Base-by-base conservation (phyloP, 1,140 invertebrate genomes). In the Plutomurus gul region DNA sequence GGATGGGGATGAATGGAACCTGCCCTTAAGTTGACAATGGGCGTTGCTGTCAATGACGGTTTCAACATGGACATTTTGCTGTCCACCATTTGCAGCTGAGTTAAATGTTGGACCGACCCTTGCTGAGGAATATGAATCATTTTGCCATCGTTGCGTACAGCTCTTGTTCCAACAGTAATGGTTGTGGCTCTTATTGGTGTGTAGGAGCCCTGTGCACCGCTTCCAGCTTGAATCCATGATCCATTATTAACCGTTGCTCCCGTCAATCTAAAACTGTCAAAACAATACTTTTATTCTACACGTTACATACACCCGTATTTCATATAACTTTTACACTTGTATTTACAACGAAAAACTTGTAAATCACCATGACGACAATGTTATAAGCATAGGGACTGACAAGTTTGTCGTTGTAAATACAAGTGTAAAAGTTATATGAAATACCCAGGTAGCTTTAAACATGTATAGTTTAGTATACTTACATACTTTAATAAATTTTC, bases 61-160 rank as follows among this genome's bases (percentile, higher is more conserved):
- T 81, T 81, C 8, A 82, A 22, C 18, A 82, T 78, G 18, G 78
- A 80, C 8, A 78, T 80, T 76, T 83, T 83, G 16, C 49, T 70
- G 37, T 84, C 83, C 36, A 84, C 77, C 77, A 84, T 74, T 79
- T 83, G 82, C 6, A 83, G 18, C 65, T 84, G 82, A 22, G 82
- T 75, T 7, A 83, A 13, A 70, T 83, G 82, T 18, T 83, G 82
- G 16, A 82, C 80, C 27, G 43, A n/a, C 27, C 80, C 78, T 22
- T 71, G 43, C 22, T 76, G 83, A 22, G 81, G 83, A 60, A 84
- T 82, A 71, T 84, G 83, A 37, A 84, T 84, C 79, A 84, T 78
- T 75, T 84, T 84, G 3, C 70, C 80, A 49, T 79, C 82, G 5
- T 79, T 79, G 27, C 83, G 36, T 39, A 84, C 77, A 25, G 79